Percentiles rank a stretch among this genome's conserved stretches.
These are phyloP conservation scores for Cancer borealis DNA, from an alignment of 2,888 invertebrate genomes.

Conservation along the genomic window DNA sequence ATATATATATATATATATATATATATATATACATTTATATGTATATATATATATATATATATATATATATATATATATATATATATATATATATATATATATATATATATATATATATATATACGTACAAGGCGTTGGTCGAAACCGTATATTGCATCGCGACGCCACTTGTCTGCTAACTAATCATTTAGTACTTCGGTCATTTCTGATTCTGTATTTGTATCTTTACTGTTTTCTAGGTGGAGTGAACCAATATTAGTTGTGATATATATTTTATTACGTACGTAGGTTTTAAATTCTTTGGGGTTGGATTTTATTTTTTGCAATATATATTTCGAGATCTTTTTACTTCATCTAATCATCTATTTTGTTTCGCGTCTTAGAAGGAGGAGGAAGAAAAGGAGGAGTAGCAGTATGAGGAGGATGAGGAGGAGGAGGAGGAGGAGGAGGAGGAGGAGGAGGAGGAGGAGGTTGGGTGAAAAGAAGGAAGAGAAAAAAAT, in stretches of 20 bases:
- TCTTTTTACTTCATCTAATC: too few relatives aligned
- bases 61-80: slow-evolving; percentile 46
- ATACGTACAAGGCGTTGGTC: not conserved
- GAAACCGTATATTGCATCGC: not conserved
- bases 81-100: slow-evolving; percentile 36
- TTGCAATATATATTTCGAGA: too few relatives aligned
- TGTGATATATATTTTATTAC: too few relatives aligned
- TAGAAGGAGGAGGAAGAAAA: not conserved
- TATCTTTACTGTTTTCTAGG: too few relatives aligned
- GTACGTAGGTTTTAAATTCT: too few relatives aligned
- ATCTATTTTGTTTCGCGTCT: too few relatives aligned
- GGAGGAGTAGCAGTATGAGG: not conserved
- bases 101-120: slow-evolving; percentile 36
- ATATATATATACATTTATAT: not conserved
- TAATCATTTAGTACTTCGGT: too few relatives aligned
- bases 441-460: not conserved
- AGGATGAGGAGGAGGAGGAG: not conserved
- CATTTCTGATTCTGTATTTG: too few relatives aligned
- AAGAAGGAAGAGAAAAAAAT: not conserved
- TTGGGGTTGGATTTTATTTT: too few relatives aligned
- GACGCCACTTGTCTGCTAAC: too few relatives aligned
- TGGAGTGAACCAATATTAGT: too few relatives aligned
- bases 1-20: not conserved
- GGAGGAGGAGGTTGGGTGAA: not conserved
- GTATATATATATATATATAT: slow-evolving; percentile 1